Percentiles rank a stretch among this genome's conserved stretches.
Conservation (phyloP, 1,140 invertebrate genomes). For the Melanaphis sacchari region DNA sequence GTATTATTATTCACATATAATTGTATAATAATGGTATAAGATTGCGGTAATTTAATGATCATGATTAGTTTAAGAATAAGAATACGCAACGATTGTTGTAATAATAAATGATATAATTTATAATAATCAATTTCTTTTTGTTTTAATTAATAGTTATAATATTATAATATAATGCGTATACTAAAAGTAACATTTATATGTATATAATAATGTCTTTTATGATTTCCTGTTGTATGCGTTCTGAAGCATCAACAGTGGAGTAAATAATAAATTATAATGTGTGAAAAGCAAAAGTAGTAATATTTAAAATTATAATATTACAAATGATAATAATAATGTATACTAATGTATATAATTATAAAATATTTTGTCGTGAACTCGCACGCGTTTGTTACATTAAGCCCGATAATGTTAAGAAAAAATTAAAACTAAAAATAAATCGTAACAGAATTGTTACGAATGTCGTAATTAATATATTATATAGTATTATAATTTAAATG, state of each 20-base stretch:
- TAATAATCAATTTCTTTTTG: neutral
- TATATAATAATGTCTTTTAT: neutral
- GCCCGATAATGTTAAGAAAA: neutral
- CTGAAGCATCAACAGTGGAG: neutral
- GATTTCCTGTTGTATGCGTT: neutral
- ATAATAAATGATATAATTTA: neutral
- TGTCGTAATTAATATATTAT: neutral
- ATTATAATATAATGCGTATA: neutral
- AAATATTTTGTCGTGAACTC: neutral
- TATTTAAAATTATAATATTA: neutral
- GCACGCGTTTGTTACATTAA: neutral
- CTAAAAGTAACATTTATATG: neutral
- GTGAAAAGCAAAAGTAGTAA: neutral
- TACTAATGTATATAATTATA: neutral
- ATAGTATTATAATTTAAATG: neutral
- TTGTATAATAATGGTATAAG: neutral
- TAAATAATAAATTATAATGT: neutral
- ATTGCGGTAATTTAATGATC: neutral
- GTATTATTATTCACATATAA: neutral
- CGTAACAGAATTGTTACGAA: neutral
- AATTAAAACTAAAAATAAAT: neutral
- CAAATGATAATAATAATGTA: neutral
- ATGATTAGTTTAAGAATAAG: neutral
- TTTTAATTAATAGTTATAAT: neutral
- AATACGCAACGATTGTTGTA: neutral